A percentile compares a stretch with the other conserved stretches of the same genome.
Conservation (phyloP, 1,140 invertebrate genomes). For the Drosophila sulfurigaster region DNA sequence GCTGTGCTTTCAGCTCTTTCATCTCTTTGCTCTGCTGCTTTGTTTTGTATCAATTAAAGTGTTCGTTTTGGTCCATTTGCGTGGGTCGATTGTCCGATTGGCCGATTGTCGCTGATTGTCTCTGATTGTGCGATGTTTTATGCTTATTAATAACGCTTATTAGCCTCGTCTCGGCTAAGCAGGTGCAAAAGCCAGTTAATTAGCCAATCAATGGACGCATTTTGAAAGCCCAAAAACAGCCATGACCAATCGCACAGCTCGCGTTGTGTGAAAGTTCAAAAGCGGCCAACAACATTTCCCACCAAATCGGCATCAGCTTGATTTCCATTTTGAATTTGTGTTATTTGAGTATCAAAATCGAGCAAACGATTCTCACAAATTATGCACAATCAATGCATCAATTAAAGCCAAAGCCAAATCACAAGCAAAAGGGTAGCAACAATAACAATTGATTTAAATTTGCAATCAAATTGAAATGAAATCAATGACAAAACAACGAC, state of each 20-base stretch:
- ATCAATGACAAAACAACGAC: constrained; percentile 80
- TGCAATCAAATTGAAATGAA: constrained; percentile 83
- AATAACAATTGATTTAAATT: constrained; percentile 79
- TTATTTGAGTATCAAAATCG: constrained; percentile 35
- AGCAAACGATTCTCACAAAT: constrained; percentile 70
- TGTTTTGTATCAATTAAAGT: constrained; percentile 40
- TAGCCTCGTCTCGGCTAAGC: constrained; percentile 65
- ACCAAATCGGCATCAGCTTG: constrained; percentile 1
- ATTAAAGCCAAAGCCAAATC: constrained; percentile 42
- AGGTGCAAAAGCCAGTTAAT: constrained; percentile 73
- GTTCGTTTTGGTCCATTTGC: constrained; percentile 52
- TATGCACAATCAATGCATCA: constrained; percentile 78
- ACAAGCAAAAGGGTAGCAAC: constrained; percentile 52
- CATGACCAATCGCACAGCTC: constrained; percentile 37
- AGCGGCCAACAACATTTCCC: constrained; percentile 21
- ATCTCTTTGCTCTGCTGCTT: constrained; percentile 14
- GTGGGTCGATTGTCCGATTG: constrained; percentile 63
- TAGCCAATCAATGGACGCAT: constrained; percentile 54
- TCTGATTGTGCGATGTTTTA: constrained; percentile 38
- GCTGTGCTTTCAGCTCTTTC: constrained; percentile 3
- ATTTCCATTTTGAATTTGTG: constrained; percentile 23
- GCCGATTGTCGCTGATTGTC: constrained; percentile 40
- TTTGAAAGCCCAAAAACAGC: constrained; percentile 10
- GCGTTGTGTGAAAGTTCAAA: constrained; percentile 38
- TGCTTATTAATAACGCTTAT: constrained; percentile 76